Evolutionary conservation across 2,888 invertebrate species (phyloP).

Genomic region (Tipula helvola): DNA sequence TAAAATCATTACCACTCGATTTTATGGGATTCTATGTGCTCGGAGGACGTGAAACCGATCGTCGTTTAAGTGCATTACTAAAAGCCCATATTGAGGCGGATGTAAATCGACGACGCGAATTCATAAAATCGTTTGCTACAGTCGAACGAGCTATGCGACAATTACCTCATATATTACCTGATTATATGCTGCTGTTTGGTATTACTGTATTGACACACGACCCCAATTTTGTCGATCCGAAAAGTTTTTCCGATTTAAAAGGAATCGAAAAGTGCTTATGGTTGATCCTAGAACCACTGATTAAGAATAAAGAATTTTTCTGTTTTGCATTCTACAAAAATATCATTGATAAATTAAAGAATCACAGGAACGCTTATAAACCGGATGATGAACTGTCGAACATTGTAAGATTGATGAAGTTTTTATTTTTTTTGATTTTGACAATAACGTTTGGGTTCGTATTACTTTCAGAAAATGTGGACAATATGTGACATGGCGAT

Average conservation of each 20-base stretch:
- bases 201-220: conserved; percentile 92
- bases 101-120: conserved; percentile 82
- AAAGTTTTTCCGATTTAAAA: conserved; percentile 64
- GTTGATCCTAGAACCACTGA: conserved; percentile 89
- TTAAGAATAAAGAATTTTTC: conserved; percentile 86
- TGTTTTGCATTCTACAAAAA: conserved; percentile 92
- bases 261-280: conserved; percentile 76
- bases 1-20: conserved; percentile 85
- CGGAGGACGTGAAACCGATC: conserved; percentile 78
- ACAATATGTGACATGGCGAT: conserved; percentile 91
- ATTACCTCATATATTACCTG: conserved; percentile 81
- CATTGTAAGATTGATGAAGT: conserved; percentile 42
- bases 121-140: conserved; percentile 68
- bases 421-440: neutral
- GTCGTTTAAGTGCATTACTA: conserved; percentile 41
- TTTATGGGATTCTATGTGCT: conserved; percentile 94
- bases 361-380: conserved; percentile 77
- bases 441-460: neutral
- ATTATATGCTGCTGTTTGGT: conserved; percentile 95
- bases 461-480: conserved; percentile 73
- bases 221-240: conserved; percentile 64
- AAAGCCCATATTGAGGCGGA: conserved; percentile 79
- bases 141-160: conserved; percentile 61
- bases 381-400: conserved; percentile 74
- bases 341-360: conserved; percentile 87